Base-by-base conservation (phyloP, 2,888 invertebrate genomes). In the Marasmarcha lunaedactyla region DNA sequence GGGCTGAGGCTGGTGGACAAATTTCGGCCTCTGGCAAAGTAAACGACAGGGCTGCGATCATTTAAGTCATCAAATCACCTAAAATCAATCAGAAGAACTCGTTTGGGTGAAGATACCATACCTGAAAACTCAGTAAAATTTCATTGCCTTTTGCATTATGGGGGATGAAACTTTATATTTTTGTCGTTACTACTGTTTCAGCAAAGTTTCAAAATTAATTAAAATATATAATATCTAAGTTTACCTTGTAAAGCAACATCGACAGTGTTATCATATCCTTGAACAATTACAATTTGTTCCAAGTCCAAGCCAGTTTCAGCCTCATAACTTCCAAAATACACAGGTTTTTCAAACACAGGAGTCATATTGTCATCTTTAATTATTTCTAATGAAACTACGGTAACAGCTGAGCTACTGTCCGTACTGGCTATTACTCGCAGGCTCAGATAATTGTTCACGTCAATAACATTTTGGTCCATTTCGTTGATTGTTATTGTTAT, bases 361-460 rank as follows among this genome's bases (percentile, higher is more conserved):
- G 74, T 72, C 1, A 54, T 42, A 12, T 48, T 54, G 39, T 77
- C 77, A 12, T 74, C 61, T 43, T 72, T 72, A 38, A 74, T 51
- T 36, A 77, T 65, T 34, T 69, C 65, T 15, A 77, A 51, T n/a
- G 57, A 58, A 14, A 72, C 60, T 38, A 69, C 47, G 26, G 68
- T 47, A 1, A 50, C 52, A 5, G 67, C 54, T 2, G 49, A 43
- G 44, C 59, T 68, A 33, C 46, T 46, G 9, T 45, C 52, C 33
- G 53, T 59, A 12, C 53, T 52, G 9, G 66, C 76, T 1, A 51
- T 43, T 1, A 77, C 48, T 55, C 63, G 53, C 14, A 76, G 46
- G 34, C 52, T 54, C 30, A 77, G 54, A 33, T 64, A 56, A 35
- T 44, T 66, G 42, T 74, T 73, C 14, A 55, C 49, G 35, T 54